Evolutionary conservation across 1,140 invertebrate species (phyloP).

Genomic region (Micrasema longulum): DNA sequence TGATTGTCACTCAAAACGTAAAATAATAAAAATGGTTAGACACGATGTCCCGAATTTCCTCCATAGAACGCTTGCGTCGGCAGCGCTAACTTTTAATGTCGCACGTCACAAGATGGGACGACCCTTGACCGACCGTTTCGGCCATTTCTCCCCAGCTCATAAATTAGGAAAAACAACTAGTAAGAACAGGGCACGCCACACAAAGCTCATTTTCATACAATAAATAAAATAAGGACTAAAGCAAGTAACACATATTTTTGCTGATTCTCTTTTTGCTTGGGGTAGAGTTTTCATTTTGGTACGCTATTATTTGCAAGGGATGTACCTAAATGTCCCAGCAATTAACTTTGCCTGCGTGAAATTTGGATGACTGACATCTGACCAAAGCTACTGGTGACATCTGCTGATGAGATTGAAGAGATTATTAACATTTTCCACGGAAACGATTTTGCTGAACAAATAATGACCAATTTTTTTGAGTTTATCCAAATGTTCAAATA

Average conservation of each 20-base stretch:
- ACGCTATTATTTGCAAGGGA: slow-evolving; percentile 17
- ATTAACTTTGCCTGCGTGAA: slow-evolving; percentile 45
- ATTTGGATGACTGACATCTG: slow-evolving; percentile 41
- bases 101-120: slow-evolving; percentile 31
- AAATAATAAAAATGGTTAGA: too few relatives aligned
- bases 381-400: slow-evolving; percentile 29
- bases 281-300: not conserved
- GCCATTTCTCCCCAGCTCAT: not conserved
- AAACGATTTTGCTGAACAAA: too few relatives aligned
- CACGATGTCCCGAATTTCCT: not conserved
- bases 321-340: slow-evolving; percentile 28
- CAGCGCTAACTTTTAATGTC: slow-evolving; percentile 34
- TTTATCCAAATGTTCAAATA: too few relatives aligned
- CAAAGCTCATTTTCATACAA: not conserved
- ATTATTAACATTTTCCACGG: too few relatives aligned
- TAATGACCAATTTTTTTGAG: too few relatives aligned
- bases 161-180: not conserved
- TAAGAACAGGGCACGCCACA: not conserved
- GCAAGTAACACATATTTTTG: too few relatives aligned
- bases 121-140: slow-evolving; percentile 33
- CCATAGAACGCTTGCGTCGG: not conserved
- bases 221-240: too few relatives aligned
- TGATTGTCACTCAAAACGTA: too few relatives aligned
- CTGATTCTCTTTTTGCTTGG: too few relatives aligned
- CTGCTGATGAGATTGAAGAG: slow-evolving; percentile 31